A percentile compares a stretch with the other conserved stretches of the same genome.
These are phyloP conservation scores for Stomatorhinus ivindoensis DNA, from an alignment of 2,113 vertebrate genomes.

Conservation along the genomic window DNA sequence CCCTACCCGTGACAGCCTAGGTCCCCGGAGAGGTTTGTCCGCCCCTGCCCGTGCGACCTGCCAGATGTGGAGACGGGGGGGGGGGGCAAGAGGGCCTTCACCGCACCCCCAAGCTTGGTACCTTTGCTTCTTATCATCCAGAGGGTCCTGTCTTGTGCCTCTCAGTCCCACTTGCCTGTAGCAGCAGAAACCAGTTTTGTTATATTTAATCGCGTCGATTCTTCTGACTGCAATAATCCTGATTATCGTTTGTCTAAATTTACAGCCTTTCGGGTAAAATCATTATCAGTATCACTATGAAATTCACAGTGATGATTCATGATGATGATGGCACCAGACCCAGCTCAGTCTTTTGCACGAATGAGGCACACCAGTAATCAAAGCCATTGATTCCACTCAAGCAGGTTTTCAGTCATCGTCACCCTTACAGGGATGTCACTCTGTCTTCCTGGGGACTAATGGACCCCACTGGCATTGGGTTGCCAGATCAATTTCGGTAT, in stretches of 20 bases:
- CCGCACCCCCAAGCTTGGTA: not conserved
- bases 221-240: conserved; percentile 32
- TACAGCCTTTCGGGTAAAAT: conserved; percentile 39
- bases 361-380: not conserved
- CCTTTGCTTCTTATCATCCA: not conserved
- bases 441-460: not conserved
- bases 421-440: not conserved
- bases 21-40: not conserved
- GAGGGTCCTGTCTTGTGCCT: not conserved
- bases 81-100: not conserved
- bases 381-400: not conserved
- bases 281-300: conserved; percentile 19
- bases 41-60: not conserved
- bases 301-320: conserved; percentile 14
- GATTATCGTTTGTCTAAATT: conserved; percentile 31
- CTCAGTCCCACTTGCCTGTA: not conserved
- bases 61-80: not conserved
- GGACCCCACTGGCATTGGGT: not conserved
- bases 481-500: conserved; percentile 16
- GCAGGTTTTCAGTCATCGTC: not conserved
- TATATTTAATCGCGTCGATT: conserved; percentile 34
- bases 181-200: conserved; percentile 27
- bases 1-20: not conserved
- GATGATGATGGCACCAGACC: not conserved
- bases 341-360: not conserved